Conservation (phyloP, 2,113 vertebrate species). For the Lanius collurio region DNA sequence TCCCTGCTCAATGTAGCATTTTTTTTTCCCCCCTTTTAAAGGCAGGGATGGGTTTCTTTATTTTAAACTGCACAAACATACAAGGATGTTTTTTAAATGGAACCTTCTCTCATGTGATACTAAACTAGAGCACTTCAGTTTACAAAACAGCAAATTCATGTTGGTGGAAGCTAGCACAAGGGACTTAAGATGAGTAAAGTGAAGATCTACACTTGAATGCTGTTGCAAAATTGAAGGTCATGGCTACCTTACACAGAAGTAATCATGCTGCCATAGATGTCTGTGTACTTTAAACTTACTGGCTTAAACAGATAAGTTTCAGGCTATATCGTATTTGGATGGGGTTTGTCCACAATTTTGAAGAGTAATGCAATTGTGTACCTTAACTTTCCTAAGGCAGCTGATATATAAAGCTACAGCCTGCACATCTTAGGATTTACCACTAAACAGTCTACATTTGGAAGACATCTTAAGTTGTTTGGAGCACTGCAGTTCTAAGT, state of each 20-base stretch:
- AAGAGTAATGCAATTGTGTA: conserved; percentile 38
- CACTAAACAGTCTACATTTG: conserved; percentile 48
- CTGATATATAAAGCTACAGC: conserved; percentile 37
- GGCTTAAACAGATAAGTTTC: conserved; percentile 29
- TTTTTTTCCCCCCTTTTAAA: conserved; percentile 52
- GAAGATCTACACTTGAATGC: conserved; percentile 61
- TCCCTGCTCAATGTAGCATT: conserved; percentile 86
- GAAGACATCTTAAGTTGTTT: conserved; percentile 47
- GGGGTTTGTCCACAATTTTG: conserved; percentile 64
- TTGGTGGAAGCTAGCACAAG: conserved; percentile 76
- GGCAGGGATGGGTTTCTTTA: conserved; percentile 77
- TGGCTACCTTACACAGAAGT: conserved; percentile 69
- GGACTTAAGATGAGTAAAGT: conserved; percentile 50
- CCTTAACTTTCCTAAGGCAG: conserved; percentile 42
- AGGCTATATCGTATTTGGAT: conserved; percentile 27
- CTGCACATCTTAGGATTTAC: conserved; percentile 58
- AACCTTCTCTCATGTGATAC: conserved; percentile 75
- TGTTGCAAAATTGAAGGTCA: conserved; percentile 62
- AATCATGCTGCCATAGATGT: conserved; percentile 57
- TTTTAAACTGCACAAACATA: conserved; percentile 81
- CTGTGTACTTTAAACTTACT: conserved; percentile 64
- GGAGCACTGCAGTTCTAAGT: conserved; percentile 67
- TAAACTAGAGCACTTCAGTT: conserved; percentile 84
- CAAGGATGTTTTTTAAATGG: conserved; percentile 71
- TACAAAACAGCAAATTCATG: conserved; percentile 70